These are phyloP conservation scores for Colletes gigas DNA, from an alignment of 1,140 invertebrate species.

Conservation along the genomic window DNA sequence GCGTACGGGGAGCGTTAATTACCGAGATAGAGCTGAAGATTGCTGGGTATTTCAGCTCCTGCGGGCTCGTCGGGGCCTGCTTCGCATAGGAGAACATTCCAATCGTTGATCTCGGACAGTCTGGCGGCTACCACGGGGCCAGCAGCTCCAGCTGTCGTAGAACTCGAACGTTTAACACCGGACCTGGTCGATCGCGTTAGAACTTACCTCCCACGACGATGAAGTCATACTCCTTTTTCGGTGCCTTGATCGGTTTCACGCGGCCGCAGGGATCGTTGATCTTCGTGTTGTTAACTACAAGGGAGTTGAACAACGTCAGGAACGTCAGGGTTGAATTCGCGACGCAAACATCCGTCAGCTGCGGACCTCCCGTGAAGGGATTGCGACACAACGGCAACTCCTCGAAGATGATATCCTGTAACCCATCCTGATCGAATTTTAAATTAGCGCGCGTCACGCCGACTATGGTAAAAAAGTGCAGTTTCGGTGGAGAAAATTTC, in stretches of 20 bases:
- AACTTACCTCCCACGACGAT: conserved; percentile 90
- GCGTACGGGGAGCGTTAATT: too few species aligned
- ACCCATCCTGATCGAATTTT: background rate
- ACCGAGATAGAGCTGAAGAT: conserved; percentile 65
- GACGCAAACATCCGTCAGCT: conserved; percentile 54
- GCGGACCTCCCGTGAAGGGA: conserved; percentile 60
- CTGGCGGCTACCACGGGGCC: conserved; percentile 77
- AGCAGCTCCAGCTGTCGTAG: conserved; percentile 71
- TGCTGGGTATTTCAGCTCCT: conserved; percentile 72
- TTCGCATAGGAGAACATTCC: conserved; percentile 82
- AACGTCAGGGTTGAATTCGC: conserved; percentile 36
- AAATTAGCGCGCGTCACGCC: background rate
- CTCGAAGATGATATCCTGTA: background rate
- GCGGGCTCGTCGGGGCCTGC: conserved; percentile 81
- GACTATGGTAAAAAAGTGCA: background rate
- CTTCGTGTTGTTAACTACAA: conserved; percentile 78
- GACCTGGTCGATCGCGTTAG: background rate
- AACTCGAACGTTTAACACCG: too few species aligned
- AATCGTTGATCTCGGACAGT: conserved; percentile 75
- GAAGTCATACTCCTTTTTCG: conserved; percentile 85
- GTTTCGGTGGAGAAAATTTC: too few species aligned
- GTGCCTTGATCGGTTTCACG: conserved; percentile 60
- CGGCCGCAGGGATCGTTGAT: conserved; percentile 76
- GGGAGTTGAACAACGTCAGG: conserved; percentile 69
- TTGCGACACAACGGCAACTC: background rate